Evolutionary conservation across 2,113 vertebrate genomes (phyloP).

Genomic region (Etia nguti): DNA sequence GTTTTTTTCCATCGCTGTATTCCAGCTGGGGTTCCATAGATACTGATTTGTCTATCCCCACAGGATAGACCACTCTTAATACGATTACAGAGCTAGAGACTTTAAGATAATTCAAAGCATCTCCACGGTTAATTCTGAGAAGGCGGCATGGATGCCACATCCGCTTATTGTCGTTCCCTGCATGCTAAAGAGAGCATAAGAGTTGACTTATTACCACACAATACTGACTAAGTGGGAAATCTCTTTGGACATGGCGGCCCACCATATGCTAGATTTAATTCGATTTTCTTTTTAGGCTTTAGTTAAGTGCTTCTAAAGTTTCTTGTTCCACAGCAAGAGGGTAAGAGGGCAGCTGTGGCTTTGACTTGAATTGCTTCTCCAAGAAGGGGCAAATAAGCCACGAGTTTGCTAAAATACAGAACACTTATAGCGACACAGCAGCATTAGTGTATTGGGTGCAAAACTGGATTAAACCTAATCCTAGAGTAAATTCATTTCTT

Average conservation of each 20-base stretch:
- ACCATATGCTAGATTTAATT: conserved; percentile 73
- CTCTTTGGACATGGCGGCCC: conserved; percentile 68
- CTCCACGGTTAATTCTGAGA: conserved; percentile 57
- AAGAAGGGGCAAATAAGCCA: conserved; percentile 45
- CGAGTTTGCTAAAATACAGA: conserved; percentile 17
- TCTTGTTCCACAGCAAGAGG: conserved; percentile 39
- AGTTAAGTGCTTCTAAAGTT: conserved; percentile 63
- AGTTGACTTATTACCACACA: conserved; percentile 70
- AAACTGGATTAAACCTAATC: conserved; percentile 66
- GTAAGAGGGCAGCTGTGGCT: conserved; percentile 49
- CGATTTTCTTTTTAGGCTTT: conserved; percentile 63
- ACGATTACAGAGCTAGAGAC: conserved; percentile 65
- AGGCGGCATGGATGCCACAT: conserved; percentile 56
- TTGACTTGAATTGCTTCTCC: conserved; percentile 48
- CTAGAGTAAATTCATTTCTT: conserved; percentile 44
- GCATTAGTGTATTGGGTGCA: conserved; percentile 51
- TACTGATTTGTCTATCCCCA: conserved; percentile 49
- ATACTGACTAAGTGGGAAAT: conserved; percentile 68
- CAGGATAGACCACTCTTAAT: conserved; percentile 60
- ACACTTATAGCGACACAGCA: conserved; percentile 17
- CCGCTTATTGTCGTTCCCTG: conserved; percentile 54
- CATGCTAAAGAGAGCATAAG: conserved; percentile 43
- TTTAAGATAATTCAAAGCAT: conserved; percentile 70
- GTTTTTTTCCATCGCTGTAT: not conserved
- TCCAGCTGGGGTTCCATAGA: conserved; percentile 15